phyloP scores from a whole-genome alignment of 1,140 invertebrate genomes.

The Aphaenogaster rudis region DNA sequence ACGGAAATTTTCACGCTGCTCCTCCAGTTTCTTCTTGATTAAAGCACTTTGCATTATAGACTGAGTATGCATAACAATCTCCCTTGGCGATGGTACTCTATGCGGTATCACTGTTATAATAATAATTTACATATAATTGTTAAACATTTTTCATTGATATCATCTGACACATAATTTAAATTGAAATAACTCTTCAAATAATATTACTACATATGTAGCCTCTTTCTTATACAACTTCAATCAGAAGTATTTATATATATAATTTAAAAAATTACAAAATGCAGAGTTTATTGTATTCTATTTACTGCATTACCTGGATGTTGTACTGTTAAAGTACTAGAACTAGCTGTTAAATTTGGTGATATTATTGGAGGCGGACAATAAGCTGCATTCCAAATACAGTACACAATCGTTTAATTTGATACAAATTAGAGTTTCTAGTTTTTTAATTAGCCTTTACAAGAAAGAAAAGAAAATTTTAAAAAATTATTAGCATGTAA shows the following conservation, averaged over 20 bases:
- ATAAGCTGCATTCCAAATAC: conserved; percentile 88
- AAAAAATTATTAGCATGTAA: background rate
- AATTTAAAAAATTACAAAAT: conserved; percentile 9
- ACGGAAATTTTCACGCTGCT: conserved; percentile 93
- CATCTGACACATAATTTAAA: background rate
- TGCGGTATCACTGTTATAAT: conserved; percentile 88
- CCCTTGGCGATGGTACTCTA: conserved; percentile 93
- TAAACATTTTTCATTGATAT: background rate
- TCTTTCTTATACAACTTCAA: background rate
- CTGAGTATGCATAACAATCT: conserved; percentile 93
- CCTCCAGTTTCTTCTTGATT: conserved; percentile 95
- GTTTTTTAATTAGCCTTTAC: background rate
- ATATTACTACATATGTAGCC: background rate
- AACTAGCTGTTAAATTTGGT: conserved; percentile 89
- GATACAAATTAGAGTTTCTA: conserved; percentile 11
- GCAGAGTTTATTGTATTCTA: conserved; percentile 39
- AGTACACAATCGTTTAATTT: conserved; percentile 48
- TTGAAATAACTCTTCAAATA: conserved; percentile 1
- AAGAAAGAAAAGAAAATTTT: background rate
- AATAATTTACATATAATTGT: conserved; percentile 40
- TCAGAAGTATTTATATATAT: background rate
- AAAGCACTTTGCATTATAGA: conserved; percentile 94
- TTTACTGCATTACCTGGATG: conserved; percentile 87
- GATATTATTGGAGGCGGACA: conserved; percentile 88
- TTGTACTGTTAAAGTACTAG: conserved; percentile 89